Conservation (phyloP, 1,140 invertebrate species). For the Mizuhopecten yessoensis region DNA sequence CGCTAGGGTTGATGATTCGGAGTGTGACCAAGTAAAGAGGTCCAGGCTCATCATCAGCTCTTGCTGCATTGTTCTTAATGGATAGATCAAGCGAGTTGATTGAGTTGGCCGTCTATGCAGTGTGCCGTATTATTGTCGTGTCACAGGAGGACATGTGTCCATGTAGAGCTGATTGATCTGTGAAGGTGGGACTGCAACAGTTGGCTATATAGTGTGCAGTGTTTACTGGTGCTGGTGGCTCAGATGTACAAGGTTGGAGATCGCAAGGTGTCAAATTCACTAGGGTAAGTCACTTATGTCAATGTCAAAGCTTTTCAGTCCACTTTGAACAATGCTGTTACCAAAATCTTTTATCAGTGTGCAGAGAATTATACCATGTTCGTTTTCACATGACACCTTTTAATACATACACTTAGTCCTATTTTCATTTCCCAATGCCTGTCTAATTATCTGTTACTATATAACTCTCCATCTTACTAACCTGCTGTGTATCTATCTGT, state of each 20-base stretch:
- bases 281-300: background rate
- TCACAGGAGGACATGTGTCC: constrained; percentile 2
- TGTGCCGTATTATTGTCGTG: background rate
- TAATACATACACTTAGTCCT: too few species aligned
- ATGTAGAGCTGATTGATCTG: background rate
- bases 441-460: too few species aligned
- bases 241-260: background rate
- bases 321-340: too few species aligned
- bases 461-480: too few species aligned
- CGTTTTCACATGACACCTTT: too few species aligned
- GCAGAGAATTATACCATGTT: too few species aligned
- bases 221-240: background rate
- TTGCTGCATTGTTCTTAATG: background rate
- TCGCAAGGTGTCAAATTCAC: background rate
- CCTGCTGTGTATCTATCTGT: too few species aligned
- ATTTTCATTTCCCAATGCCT: too few species aligned
- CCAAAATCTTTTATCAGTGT: too few species aligned
- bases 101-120: background rate
- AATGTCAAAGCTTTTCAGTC: too few species aligned
- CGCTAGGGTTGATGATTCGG: background rate
- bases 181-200: background rate
- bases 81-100: background rate
- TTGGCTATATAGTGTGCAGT: background rate
- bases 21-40: background rate
- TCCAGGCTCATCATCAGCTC: background rate